These are phyloP conservation scores for Eristalis arbustorum DNA, from an alignment of 2,888 invertebrate species.

Conservation along the genomic window DNA sequence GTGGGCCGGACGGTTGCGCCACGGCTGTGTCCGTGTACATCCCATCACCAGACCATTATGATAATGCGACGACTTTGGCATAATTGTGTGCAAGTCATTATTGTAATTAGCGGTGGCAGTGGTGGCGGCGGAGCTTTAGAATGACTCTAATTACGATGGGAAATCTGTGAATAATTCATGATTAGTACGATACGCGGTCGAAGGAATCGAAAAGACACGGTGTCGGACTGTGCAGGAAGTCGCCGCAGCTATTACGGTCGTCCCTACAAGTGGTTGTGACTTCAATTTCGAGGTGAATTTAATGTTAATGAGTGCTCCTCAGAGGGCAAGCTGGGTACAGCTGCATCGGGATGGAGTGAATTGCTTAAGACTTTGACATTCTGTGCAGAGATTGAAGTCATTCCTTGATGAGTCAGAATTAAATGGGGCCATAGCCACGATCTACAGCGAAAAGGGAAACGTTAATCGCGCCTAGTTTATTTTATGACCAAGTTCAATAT, in stretches of 20 bases:
- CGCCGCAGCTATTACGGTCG: background rate
- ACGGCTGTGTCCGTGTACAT: background rate
- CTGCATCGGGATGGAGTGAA: background rate
- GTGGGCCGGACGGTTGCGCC: background rate
- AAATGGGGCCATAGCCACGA: no score
- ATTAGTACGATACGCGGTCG: constrained; percentile 21
- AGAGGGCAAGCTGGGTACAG: background rate
- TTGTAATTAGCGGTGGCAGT: constrained; percentile 32
- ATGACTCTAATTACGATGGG: constrained; percentile 39
- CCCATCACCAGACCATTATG: background rate
- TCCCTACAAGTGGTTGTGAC: background rate
- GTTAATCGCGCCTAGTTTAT: no score
- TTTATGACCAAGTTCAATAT: no score
- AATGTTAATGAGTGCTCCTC: background rate
- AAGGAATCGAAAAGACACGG: background rate
- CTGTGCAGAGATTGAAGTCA: no score
- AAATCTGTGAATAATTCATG: constrained; percentile 38
- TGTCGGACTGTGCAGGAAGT: constrained; percentile 11
- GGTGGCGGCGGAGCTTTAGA: constrained; percentile 15
- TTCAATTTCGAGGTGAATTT: background rate
- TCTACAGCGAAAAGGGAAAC: no score
- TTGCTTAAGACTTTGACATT: no score
- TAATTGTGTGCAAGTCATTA: constrained; percentile 44
- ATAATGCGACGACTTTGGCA: constrained; percentile 23
- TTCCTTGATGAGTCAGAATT: no score